Conservation (phyloP, 2,888 invertebrate species). For the Neuroscelio doddi region DNA sequence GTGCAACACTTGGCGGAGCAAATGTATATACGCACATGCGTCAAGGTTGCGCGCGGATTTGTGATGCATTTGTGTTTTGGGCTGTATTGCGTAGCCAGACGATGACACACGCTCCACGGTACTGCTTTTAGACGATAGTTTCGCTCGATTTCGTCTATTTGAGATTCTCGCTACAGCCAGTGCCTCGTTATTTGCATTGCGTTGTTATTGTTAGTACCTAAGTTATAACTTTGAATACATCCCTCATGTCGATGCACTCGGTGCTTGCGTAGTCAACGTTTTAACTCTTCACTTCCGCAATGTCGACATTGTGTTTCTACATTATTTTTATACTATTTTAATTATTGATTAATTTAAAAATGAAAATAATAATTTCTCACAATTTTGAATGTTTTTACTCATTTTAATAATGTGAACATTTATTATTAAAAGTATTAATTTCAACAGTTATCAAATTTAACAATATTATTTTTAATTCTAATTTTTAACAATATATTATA, state of each 20-base stretch:
- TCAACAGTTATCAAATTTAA: too few relatives aligned
- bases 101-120: conserved; percentile 28
- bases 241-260: not conserved
- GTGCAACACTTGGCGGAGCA: too few relatives aligned
- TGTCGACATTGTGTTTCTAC: too few relatives aligned
- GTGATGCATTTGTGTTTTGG: not conserved
- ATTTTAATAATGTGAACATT: too few relatives aligned
- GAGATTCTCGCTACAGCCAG: conserved; percentile 23
- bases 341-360: too few relatives aligned
- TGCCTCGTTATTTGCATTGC: conserved; percentile 19
- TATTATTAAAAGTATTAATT: too few relatives aligned
- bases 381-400: too few relatives aligned
- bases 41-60: not conserved
- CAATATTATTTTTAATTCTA: too few relatives aligned
- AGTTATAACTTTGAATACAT: conserved; percentile 3
- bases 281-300: not conserved
- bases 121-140: conserved; percentile 39
- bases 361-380: too few relatives aligned
- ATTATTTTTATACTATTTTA: too few relatives aligned
- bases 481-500: too few relatives aligned
- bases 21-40: conserved; percentile 5
- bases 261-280: not conserved
- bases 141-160: conserved; percentile 24
- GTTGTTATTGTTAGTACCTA: conserved; percentile 20
- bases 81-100: conserved; percentile 28